Base-by-base conservation (phyloP, 2,797 vertebrate species). In the Tenualosa thibaudeaui region DNA sequence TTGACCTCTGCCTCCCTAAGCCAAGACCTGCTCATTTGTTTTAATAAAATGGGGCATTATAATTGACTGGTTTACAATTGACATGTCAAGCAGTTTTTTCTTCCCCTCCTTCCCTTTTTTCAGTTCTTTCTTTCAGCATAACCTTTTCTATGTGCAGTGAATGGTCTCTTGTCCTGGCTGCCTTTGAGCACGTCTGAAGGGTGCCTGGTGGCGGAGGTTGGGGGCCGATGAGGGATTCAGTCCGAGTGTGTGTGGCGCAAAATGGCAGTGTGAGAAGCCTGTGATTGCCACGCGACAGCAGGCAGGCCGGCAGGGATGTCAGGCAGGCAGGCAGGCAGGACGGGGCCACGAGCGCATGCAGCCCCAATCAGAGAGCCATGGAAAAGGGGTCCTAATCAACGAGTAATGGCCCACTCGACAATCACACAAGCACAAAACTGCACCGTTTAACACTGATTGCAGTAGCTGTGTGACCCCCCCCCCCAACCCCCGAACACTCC, bases 371-470 rank as follows among this genome's bases (percentile, higher is more conserved):
- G 93, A 95, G 95, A 93, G 89, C 92, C 94, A 90, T 89, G 89
- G 93, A 89, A 93, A 95, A 95, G 91, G 91, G 91, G 95, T 95
- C 94, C 94, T 97, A 98, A 98, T 98, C 97, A 98, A 95, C 92
- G 93, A 95, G 95, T 97, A 98, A 98, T 98, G 96, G 97, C 95
- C 96, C 97, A 98, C 98, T 98, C 97, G 95, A 98, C 97, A 99
- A 99, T 98, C 97, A 99, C 96, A 97, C 96, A 97, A 96, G 96
- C 96, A 96, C 97, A 96, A 96, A 98, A 96, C 96, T 94, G 96
- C 94, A 96, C 96, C 96, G 96, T 98, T 98, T 97, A 97, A 94
- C 94, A 92, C 96, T 99, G 98, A 99, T 99, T 99, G 97, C 97
- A 96, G 96, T 96, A 96, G 94, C 95, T 93, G 94, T 93, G 93